phyloP scores from a whole-genome alignment of 2,888 invertebrate species.

The Sinhomidia bicolor region DNA sequence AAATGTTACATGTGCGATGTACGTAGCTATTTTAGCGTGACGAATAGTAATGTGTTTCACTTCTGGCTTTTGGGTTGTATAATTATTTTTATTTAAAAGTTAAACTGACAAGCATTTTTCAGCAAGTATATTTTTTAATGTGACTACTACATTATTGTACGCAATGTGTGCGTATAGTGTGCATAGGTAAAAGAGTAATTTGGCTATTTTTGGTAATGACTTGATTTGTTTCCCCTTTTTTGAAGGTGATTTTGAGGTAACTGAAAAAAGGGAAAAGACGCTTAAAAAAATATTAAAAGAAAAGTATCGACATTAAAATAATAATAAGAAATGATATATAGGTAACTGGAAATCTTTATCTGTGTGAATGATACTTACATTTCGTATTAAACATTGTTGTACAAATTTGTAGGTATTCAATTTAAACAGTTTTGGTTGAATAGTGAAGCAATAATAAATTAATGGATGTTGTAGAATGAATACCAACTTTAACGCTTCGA shows the following conservation, averaged over 20 bases:
- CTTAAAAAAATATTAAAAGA: not conserved
- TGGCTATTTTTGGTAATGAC: conserved; percentile 33
- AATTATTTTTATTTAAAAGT: not conserved
- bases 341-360: not conserved
- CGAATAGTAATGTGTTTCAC: conserved; percentile 10
- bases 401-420: conserved; percentile 12
- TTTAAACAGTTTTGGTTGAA: not conserved
- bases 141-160: no score
- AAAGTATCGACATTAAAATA: not conserved
- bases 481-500: not conserved
- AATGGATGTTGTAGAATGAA: not conserved
- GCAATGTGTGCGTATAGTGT: no score
- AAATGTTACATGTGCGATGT: no score
- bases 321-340: not conserved
- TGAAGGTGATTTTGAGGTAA: not conserved
- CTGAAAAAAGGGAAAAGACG: not conserved
- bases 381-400: not conserved
- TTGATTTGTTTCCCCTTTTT: not conserved
- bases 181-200: not conserved
- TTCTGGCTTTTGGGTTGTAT: conserved; percentile 18
- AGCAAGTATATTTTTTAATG: not conserved
- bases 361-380: not conserved
- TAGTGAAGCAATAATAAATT: not conserved
- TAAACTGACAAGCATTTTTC: not conserved
- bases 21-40: conserved; percentile 45